Conservation (phyloP, 1,140 invertebrate species). For the Drosophila tani region DNA sequence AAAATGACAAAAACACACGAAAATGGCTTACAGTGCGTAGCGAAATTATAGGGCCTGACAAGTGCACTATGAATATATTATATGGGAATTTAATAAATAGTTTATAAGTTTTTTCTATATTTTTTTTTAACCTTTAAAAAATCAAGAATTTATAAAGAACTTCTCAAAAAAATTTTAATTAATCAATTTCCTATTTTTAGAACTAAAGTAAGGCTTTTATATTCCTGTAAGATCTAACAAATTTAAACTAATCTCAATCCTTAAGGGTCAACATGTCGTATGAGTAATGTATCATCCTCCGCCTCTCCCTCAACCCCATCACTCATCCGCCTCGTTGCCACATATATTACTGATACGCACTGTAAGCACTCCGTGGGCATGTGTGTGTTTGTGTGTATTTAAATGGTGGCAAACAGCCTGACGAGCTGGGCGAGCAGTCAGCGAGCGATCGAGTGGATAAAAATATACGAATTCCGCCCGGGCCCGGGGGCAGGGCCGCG, state of each 20-base stretch:
- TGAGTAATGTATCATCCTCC: neutral
- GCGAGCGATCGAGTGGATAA: constrained; percentile 74
- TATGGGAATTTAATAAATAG: too few relatives aligned
- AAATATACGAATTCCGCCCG: constrained; percentile 73
- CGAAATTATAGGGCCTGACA: neutral
- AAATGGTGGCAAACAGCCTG: constrained; percentile 45
- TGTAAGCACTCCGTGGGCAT: constrained; percentile 24
- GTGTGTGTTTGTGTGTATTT: constrained; percentile 13
- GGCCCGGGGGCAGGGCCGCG: constrained; percentile 46
- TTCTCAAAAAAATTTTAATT: too few relatives aligned
- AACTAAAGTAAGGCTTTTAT: too few relatives aligned
- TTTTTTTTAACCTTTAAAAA: too few relatives aligned
- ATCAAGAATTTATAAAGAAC: too few relatives aligned
- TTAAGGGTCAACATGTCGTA: neutral
- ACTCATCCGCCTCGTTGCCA: constrained; percentile 27
- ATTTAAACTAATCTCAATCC: rapidly evolving
- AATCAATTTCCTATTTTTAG: too few relatives aligned
- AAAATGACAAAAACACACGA: constrained; percentile 9
- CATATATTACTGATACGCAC: constrained; percentile 11
- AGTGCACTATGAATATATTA: neutral
- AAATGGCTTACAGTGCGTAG: constrained; percentile 10
- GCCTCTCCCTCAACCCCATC: neutral
- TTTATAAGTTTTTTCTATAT: too few relatives aligned
- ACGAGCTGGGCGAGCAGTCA: constrained; percentile 55
- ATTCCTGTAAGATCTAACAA: too few relatives aligned